Percentiles rank a stretch among this genome's conserved stretches.
These are phyloP conservation scores for Heterocephalus glaber DNA, from an alignment of 2,113 vertebrate species.

Conservation along the genomic window DNA sequence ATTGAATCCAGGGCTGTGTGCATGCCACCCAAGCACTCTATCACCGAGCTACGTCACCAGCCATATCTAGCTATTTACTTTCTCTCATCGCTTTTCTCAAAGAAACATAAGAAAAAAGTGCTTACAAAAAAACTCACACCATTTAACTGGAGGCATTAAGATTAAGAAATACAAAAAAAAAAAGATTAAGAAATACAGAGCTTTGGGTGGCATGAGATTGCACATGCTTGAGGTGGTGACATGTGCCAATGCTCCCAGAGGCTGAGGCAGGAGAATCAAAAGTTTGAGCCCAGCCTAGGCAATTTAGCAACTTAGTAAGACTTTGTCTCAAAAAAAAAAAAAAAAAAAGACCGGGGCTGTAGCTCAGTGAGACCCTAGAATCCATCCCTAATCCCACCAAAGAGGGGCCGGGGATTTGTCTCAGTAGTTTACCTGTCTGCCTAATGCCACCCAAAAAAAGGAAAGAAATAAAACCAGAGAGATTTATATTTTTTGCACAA, in stretches of 20 bases:
- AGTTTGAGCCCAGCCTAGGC: background rate
- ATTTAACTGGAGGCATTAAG: background rate
- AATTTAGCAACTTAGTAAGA: background rate
- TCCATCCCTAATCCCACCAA: no score
- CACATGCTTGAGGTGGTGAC: background rate
- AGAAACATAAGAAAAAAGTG: background rate
- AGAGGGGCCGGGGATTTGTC: no score
- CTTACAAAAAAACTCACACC: background rate
- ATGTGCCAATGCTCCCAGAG: background rate
- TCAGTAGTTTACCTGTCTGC: no score
- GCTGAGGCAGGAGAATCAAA: background rate
- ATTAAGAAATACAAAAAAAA: background rate
- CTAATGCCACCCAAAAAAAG: background rate
- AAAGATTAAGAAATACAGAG: background rate
- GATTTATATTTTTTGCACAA: background rate
- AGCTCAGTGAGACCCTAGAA: no score
- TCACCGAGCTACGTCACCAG: background rate
- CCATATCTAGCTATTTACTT: constrained; percentile 15
- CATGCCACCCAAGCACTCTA: background rate
- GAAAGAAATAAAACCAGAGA: background rate
- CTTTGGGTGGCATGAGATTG: background rate
- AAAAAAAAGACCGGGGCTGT: no score
- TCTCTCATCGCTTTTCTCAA: background rate
- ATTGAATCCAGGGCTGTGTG: background rate
- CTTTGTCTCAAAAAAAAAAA: background rate